Percentiles rank a stretch among this genome's conserved stretches.
Conservation (phyloP, 2,888 invertebrate genomes). For the Petrolisthes cinctipes region DNA sequence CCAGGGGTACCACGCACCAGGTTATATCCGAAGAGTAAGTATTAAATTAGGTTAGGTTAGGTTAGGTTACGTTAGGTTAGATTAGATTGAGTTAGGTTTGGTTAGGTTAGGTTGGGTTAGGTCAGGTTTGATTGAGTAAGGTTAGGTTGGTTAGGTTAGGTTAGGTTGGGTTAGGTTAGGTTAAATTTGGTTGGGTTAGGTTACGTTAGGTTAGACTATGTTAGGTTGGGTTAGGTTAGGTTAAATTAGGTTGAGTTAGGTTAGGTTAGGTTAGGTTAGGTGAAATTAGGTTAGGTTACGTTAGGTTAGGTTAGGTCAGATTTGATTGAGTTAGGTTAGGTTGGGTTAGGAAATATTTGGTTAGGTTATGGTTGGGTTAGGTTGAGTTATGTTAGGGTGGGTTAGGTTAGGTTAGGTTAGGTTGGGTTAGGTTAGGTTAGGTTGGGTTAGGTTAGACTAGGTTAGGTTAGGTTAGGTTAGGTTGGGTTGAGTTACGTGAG, state of each 20-base stretch:
- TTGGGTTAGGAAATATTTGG: no score
- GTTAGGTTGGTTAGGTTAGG: no score
- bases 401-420: neutral
- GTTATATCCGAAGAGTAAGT: no score
- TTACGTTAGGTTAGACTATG: conserved; percentile 71
- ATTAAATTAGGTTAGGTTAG: no score
- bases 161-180: no score
- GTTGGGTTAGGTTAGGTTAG: no score
- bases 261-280: neutral
- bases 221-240: conserved; percentile 1
- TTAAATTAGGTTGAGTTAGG: neutral
- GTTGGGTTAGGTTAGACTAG: neutral
- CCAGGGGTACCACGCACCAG: neutral
- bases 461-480: neutral
- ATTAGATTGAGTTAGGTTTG: no score
- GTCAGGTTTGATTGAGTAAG: conserved; percentile 68
- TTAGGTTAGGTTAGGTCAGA: no score
- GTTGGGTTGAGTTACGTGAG: neutral
- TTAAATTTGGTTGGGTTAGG: conserved; percentile 68
- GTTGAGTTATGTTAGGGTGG: neutral
- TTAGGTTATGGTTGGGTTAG: neutral
- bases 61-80: no score
- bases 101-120: no score
- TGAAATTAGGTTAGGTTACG: neutral
- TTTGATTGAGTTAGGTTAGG: no score